Evolutionary conservation across 2,113 vertebrate species (phyloP), one percentile per base, ranked within the genome.

Genomic region (Irena cyanogastra): DNA sequence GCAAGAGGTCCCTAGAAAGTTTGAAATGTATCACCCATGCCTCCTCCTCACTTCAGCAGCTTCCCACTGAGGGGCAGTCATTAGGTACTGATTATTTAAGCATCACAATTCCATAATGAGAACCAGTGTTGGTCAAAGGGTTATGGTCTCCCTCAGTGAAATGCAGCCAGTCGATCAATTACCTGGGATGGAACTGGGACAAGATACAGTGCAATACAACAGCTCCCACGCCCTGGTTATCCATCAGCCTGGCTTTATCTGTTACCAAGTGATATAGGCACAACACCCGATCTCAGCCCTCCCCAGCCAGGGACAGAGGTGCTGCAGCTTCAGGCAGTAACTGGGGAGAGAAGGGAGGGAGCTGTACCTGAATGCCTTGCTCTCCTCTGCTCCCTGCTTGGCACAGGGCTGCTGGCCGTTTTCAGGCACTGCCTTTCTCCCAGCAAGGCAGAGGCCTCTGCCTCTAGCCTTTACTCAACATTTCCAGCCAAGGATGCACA

Each of bases 301-400:
- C 11, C 79, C 33, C 53, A 74, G 54, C 4, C n/a, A 63, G 27
- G 28, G 37, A 8, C 44, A 88, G 78, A 50, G 20, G n/a, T 42
- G 45, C 49, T 79, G 45, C 64, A 39, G 37, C 44, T 59, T 41
- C 77, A 49, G n/a, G 50, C 37, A 68, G 1, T 10, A 27, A 35
- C 2, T 15, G 35, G 23, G 26, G 20, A 59, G 33, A 49, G 42
- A 30, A 57, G 19, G 37, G 33, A 75, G 17, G 54, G 35, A 86
- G 45, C 14, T 27, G 30, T 1, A 23, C 30, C 72, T 4, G 0
- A 44, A 20, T 0, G 0, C 9, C 39, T n/a, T 1, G 0, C 49
- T 70, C 47, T 42, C 31, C 44, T 81, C 84, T 47, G 60, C 56
- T 77, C 41, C 68, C 22, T 30, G 53, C 78, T 80, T 44, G 33